Conservation (phyloP, 2,113 vertebrate species). For the Callipepla squamata region DNA sequence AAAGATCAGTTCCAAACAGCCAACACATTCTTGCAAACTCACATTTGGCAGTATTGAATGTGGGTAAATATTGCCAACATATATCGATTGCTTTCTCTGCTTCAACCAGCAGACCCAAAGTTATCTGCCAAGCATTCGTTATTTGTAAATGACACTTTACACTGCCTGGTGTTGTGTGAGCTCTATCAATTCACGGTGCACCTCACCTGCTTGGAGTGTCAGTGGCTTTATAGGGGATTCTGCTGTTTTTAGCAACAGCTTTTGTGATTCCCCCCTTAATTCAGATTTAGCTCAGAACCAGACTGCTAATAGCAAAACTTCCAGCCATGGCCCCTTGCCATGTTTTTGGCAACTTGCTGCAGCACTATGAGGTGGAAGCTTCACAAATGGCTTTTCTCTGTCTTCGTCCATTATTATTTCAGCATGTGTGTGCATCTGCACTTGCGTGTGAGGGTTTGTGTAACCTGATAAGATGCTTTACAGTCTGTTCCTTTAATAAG, state of each 20-base stretch:
- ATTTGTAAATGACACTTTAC: not conserved
- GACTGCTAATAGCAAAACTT: not conserved
- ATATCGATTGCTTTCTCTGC: slow-evolving; percentile 37
- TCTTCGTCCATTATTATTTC: not conserved
- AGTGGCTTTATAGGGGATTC: not conserved
- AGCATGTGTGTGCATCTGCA: rapidly evolving
- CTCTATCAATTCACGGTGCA: not conserved
- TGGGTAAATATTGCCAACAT: slow-evolving; percentile 56
- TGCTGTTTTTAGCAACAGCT: not conserved
- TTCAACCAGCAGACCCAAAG: not conserved
- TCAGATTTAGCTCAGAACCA: slow-evolving; percentile 19
- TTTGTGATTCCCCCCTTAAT: not conserved
- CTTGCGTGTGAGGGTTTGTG: not conserved
- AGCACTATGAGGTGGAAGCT: not conserved
- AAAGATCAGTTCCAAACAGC: slow-evolving; percentile 41
- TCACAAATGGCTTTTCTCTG: not conserved
- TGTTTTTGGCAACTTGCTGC: not conserved
- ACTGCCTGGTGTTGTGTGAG: not conserved
- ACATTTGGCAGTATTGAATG: slow-evolving; percentile 41
- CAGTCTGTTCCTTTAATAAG: not conserved
- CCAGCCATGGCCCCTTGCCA: not conserved
- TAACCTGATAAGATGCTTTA: not conserved
- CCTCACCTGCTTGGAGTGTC: slow-evolving; percentile 3
- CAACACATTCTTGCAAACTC: slow-evolving; percentile 31
- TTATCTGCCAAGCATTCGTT: not conserved